Evolutionary conservation across 2,797 vertebrate species (phyloP).

Genomic region (Alca torda): DNA sequence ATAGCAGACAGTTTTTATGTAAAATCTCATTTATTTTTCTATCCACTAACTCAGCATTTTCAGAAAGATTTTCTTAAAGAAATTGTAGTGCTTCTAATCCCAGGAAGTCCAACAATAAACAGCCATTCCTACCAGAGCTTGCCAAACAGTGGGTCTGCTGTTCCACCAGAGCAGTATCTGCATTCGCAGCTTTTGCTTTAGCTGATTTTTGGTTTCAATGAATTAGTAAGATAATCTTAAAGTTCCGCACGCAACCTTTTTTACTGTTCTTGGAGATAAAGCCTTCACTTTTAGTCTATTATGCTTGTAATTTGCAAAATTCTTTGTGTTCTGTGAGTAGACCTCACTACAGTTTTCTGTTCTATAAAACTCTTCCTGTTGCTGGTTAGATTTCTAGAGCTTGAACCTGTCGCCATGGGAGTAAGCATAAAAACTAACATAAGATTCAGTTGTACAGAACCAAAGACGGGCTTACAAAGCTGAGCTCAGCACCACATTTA

Average conservation of each 20-base stretch:
- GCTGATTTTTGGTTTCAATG: neutral
- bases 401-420: neutral
- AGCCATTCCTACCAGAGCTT: neutral
- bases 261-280: neutral
- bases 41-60: neutral
- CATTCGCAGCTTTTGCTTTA: neutral
- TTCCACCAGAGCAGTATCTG: neutral
- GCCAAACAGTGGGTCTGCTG: neutral
- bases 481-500: neutral
- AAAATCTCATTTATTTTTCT: slow-evolving; percentile 34
- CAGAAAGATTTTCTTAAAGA: neutral
- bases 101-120: neutral
- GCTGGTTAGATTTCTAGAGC: neutral
- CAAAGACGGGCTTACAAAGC: neutral
- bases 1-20: neutral
- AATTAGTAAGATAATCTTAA: neutral
- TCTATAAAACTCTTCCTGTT: neutral
- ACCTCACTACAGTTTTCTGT: neutral
- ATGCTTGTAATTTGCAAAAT: neutral
- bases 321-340: neutral
- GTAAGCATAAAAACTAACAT: neutral
- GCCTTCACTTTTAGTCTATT: neutral
- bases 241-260: neutral
- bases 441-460: neutral
- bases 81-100: neutral